Evolutionary conservation across 37 sponge, comb jelly and placozoan species (phyloP).

Genomic region (Chondrosia reniformis): DNA sequence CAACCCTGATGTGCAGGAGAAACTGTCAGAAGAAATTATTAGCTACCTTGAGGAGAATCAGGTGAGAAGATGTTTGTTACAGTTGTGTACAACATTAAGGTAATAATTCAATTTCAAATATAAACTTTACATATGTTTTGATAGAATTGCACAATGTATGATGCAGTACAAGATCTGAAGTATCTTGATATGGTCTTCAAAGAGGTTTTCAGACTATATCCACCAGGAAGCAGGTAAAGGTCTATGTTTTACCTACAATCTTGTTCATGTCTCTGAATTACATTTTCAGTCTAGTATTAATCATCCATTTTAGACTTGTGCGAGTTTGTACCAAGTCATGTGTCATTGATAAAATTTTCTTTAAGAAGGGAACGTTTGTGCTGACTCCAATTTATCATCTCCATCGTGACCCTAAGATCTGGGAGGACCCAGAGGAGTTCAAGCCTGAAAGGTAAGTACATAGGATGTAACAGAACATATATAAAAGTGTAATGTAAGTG

Average conservation of each 20-base stretch:
- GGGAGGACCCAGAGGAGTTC: not conserved
- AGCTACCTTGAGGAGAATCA: conserved; percentile 43
- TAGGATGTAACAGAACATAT: too few species aligned
- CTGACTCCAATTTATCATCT: not conserved
- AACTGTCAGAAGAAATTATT: conserved; percentile 43
- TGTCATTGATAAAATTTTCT: not conserved
- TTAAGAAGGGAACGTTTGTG: not conserved
- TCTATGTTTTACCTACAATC: too few species aligned
- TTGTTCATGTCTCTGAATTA: not conserved
- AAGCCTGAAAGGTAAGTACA: not conserved
- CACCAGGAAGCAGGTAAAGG: not conserved
- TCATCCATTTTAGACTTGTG: too few species aligned
- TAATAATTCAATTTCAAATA: too few species aligned
- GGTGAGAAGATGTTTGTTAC: conserved; percentile 18
- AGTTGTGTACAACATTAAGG: too few species aligned
- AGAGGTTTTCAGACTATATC: conserved; percentile 1
- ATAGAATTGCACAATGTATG: not conserved
- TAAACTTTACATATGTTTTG: too few species aligned
- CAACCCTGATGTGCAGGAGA: conserved; percentile 57
- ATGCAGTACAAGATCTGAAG: not conserved
- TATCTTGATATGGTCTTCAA: not conserved
- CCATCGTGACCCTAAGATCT: not conserved
- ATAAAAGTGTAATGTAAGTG: too few species aligned
- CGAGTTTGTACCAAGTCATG: not conserved
- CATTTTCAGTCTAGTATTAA: not conserved